Evolutionary conservation across 92 coral and sea anemone species (phyloP), one percentile per base, ranked within the genome.

Genomic region (Palythoa heliodiscus): DNA sequence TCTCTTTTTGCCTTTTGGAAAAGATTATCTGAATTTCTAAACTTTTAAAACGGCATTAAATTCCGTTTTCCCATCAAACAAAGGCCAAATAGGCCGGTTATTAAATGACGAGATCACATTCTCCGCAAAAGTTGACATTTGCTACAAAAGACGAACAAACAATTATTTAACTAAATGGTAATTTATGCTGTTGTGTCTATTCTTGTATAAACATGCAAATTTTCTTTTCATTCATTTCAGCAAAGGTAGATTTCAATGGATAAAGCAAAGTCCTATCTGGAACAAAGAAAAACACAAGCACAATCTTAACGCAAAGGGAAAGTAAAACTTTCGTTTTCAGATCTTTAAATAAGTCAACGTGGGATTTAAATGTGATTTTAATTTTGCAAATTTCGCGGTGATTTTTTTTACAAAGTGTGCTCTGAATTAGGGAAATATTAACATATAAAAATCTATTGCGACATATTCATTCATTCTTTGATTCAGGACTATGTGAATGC

Each of bases 131-230:
- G 25, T 83, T 87, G 82, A 87, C 75, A 87, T 63, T 76, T 81
- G 77, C 79, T 83, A 73, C 86, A 72, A 87, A 86, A 83, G 82
- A 57, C 78, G 84, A 71, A 60, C 86, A 83, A 89, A 82, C 80
- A 90, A 67, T 71, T 47, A 55, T 84, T 66, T 83, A 87, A 87
- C 75, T 86, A 89, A 13, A 89, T 82, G 79, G 70, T 86, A 91
- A 91, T 91, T 81, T 91, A 91, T 91, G 70, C 94, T 80, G 92
- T 91, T 91, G 73, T 82, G 92, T 89, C 92, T 86, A 52, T 25
- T 81, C 87, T 55, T 64, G 57, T 40, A 88, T 91, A 91, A 89
- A 91, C 89, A 91, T 91, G 94, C 89, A 91, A 91, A 91, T 91
- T 86, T 40, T 48, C 70, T 79, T 29, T 76, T 75, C 92, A 87